Evolutionary conservation across 2,797 vertebrate species (phyloP).

Genomic region (Liasis olivaceus): DNA sequence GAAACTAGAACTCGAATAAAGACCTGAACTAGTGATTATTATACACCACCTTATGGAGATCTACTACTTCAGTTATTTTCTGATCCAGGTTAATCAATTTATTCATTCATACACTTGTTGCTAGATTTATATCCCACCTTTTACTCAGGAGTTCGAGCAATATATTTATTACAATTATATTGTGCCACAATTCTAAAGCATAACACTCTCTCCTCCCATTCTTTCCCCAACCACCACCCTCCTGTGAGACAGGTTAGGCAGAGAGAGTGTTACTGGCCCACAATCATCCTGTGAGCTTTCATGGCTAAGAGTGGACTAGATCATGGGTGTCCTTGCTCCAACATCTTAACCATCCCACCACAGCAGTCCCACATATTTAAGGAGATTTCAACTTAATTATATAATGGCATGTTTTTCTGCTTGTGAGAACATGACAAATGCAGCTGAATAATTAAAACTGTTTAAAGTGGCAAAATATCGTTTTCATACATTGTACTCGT

Average conservation of each 20-base stretch:
- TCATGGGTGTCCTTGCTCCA: not conserved
- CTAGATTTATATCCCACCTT: not conserved
- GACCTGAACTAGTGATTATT: not conserved
- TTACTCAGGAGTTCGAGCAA: not conserved
- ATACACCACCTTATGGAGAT: not conserved
- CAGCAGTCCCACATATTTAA: not conserved
- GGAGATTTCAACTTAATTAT: not conserved
- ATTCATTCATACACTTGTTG: not conserved
- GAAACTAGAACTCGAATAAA: not conserved
- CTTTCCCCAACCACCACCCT: not conserved
- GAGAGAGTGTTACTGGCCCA: not conserved
- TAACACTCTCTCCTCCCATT: not conserved
- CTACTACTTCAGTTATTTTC: not conserved
- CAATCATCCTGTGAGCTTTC: not conserved
- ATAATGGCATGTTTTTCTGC: not conserved
- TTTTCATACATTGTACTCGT: not conserved
- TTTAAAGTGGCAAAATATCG: not conserved
- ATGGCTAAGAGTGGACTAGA: not conserved
- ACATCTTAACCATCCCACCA: not conserved
- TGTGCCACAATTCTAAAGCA: not conserved
- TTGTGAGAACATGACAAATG: not conserved
- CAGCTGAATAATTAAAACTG: not conserved
- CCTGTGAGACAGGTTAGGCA: not conserved
- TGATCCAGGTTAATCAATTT: not conserved
- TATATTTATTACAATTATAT: not conserved